These are phyloP conservation scores for Cydia pomonella DNA, from an alignment of 1,140 invertebrate genomes.

Conservation along the genomic window DNA sequence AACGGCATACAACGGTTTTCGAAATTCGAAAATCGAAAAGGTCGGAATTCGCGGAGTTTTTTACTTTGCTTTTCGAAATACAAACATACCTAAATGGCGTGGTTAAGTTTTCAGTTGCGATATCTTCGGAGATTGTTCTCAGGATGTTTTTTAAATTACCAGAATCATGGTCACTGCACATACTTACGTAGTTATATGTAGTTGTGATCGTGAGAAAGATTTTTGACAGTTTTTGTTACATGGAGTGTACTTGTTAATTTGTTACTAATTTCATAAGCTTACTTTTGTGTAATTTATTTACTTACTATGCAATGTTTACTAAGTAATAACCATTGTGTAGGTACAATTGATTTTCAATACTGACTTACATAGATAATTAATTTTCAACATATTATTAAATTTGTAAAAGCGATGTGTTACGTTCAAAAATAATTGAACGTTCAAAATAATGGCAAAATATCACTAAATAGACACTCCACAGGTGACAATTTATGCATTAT, in stretches of 20 bases:
- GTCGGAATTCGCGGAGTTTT: not conserved
- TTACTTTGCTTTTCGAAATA: not conserved
- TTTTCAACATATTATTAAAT: too few species aligned
- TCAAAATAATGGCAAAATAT: not conserved
- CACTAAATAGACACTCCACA: not conserved
- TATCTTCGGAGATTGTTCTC: not conserved
- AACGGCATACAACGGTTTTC: not conserved
- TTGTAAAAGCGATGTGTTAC: too few species aligned
- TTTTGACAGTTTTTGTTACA: too few species aligned
- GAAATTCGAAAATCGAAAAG: not conserved
- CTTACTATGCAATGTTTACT: too few species aligned
- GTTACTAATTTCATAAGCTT: too few species aligned
- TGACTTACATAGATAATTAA: too few species aligned
- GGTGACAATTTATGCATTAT: not conserved
- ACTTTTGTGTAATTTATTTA: too few species aligned
- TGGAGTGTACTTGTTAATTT: too few species aligned
- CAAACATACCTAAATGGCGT: not conserved
- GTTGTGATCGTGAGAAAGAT: too few species aligned
- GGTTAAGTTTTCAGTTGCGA: not conserved
- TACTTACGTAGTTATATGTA: not conserved
- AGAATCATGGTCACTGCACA: not conserved
- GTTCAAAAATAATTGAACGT: not conserved
- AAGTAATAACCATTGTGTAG: too few species aligned
- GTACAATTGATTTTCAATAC: too few species aligned
- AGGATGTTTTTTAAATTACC: not conserved